phyloP scores from a whole-genome alignment of 2,797 vertebrate genomes.

The Dendrocincla tyrannina region DNA sequence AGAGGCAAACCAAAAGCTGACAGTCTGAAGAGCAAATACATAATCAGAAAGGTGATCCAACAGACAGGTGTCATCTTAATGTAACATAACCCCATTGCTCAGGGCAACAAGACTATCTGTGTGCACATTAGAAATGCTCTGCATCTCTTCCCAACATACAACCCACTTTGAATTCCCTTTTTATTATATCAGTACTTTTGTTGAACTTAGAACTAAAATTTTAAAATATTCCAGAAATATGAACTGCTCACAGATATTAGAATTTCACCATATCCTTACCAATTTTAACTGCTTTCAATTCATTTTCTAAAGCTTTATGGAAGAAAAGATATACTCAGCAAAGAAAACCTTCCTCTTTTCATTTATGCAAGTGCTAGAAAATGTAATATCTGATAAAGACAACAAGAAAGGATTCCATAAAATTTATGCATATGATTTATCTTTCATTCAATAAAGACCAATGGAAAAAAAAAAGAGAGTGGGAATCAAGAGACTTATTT shows the following conservation, averaged over 20 bases:
- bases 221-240: background rate
- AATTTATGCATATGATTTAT: background rate
- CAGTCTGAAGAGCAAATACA: background rate
- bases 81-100: background rate
- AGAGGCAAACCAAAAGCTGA: background rate
- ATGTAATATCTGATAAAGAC: background rate
- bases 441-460: background rate
- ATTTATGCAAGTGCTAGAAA: background rate
- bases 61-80: background rate
- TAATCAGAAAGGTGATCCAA: background rate
- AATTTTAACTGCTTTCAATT: background rate
- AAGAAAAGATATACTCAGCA: background rate
- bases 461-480: background rate
- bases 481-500: background rate
- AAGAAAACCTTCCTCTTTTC: background rate
- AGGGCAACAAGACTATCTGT: background rate
- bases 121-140: background rate
- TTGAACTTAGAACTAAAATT: background rate
- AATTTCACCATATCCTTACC: background rate
- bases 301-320: background rate
- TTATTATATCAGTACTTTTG: background rate
- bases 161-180: background rate
- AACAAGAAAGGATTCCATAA: background rate
- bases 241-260: background rate
- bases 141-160: background rate